Conservation (phyloP, 1,140 invertebrate species). For the Nixonia krombeini region DNA sequence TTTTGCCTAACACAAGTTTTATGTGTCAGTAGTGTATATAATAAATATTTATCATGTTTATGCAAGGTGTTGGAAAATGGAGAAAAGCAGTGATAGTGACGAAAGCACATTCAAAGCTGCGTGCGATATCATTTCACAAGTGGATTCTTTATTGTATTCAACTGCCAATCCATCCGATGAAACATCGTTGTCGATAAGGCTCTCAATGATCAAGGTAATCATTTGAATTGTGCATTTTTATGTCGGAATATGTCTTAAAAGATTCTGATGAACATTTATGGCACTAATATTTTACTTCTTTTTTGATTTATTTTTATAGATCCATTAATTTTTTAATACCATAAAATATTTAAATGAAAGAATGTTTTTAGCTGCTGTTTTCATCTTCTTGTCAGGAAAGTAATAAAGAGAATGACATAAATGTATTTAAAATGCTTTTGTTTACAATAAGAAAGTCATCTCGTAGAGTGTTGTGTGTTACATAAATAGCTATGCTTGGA, state of each 20-base stretch:
- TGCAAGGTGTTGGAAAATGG: slow-evolving; percentile 33
- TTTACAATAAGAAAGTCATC: slow-evolving; percentile 26
- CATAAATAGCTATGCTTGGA: slow-evolving; percentile 34
- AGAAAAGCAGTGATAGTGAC: slow-evolving; percentile 28
- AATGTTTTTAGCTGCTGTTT: no score
- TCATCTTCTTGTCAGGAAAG: no score
- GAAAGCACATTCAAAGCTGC: slow-evolving; percentile 62
- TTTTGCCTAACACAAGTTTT: no score
- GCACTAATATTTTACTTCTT: no score
- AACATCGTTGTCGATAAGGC: slow-evolving; percentile 75
- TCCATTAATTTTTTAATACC: no score
- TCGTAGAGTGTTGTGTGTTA: slow-evolving; percentile 27
- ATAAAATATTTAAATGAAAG: no score
- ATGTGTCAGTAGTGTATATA: no score
- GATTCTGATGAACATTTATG: no score
- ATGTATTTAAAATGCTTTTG: no score
- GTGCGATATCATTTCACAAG: slow-evolving; percentile 67
- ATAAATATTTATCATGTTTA: slow-evolving; percentile 6
- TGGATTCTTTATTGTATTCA: slow-evolving; percentile 75
- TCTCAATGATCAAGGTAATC: slow-evolving; percentile 78
- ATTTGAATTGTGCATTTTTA: background rate
- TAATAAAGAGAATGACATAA: no score
- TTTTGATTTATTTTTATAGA: background rate
- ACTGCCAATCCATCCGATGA: slow-evolving; percentile 78
- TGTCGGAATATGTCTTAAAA: no score